Conservation (phyloP, 2,888 invertebrate species). For the Xestia xanthographa region DNA sequence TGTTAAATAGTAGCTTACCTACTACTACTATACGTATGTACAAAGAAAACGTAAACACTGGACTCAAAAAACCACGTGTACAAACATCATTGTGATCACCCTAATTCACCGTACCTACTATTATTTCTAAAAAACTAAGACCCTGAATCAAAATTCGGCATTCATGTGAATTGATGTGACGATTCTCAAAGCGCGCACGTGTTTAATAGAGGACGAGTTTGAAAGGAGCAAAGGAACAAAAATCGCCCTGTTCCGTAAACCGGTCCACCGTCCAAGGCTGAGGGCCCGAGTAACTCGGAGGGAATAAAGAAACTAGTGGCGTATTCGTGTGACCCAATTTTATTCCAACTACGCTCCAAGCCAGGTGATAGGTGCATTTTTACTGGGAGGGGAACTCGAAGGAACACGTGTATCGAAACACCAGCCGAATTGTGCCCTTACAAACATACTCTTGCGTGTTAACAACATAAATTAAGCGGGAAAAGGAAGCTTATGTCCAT, state of each 20-base stretch:
- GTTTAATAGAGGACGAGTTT: constrained; percentile 79
- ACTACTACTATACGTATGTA: no score
- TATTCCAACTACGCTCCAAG: constrained; percentile 69
- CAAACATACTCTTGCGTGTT: constrained; percentile 58
- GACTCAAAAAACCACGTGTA: constrained; percentile 17
- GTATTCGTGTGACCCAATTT: constrained; percentile 89
- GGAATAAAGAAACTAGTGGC: constrained; percentile 70
- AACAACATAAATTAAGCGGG: constrained; percentile 11
- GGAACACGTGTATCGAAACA: constrained; percentile 82
- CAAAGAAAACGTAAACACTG: constrained; percentile 17
- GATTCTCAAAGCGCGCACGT: constrained; percentile 83
- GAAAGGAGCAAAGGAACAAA: constrained; percentile 75
- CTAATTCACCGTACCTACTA: constrained; percentile 49
- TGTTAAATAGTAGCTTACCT: background rate
- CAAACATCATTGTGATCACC: constrained; percentile 48
- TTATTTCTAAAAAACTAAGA: constrained; percentile 57
- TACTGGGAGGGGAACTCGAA: constrained; percentile 74
- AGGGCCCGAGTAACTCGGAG: constrained; percentile 65
- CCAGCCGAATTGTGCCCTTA: constrained; percentile 72
- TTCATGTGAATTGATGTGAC: constrained; percentile 74
- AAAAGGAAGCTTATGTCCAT: constrained; percentile 38
- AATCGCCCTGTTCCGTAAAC: constrained; percentile 73
- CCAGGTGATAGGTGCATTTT: constrained; percentile 88
- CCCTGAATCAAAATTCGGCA: constrained; percentile 62
- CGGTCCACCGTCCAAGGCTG: constrained; percentile 70